Evolutionary conservation across 2,888 invertebrate species (phyloP).

Genomic region (Drosophila suboccidentalis): DNA sequence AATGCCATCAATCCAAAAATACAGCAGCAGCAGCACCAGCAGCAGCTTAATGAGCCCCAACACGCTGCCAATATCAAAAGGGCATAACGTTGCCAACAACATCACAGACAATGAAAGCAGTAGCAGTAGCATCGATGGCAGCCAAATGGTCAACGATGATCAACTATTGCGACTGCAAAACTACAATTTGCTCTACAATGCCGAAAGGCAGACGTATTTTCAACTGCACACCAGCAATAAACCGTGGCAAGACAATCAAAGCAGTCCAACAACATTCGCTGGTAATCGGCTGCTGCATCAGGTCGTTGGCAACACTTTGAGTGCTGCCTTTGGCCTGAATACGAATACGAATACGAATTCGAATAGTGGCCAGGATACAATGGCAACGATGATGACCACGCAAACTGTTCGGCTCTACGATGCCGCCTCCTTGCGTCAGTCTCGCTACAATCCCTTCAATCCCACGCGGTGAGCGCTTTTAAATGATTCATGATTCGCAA

Average conservation of each 20-base stretch:
- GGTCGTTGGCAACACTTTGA: conserved; percentile 72
- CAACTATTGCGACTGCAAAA: conserved; percentile 77
- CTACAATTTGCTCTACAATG: conserved; percentile 81
- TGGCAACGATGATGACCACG: conserved; percentile 36
- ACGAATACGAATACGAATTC: conserved; percentile 28
- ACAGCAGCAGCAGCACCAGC: conserved; percentile 20
- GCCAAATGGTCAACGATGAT: conserved; percentile 44
- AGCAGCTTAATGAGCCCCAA: conserved; percentile 51
- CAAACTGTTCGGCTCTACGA: conserved; percentile 79
- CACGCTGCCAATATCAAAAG: conserved; percentile 61
- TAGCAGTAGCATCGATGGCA: conserved; percentile 16
- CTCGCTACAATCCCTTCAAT: conserved; percentile 83
- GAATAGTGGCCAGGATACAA: conserved; percentile 21
- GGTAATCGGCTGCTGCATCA: conserved; percentile 67
- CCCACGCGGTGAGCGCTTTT: conserved; percentile 83
- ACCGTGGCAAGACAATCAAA: conserved; percentile 6
- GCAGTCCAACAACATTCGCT: not conserved
- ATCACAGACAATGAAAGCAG: not conserved
- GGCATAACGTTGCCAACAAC: conserved; percentile 42
- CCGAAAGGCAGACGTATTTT: conserved; percentile 81
- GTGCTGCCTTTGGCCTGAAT: conserved; percentile 75
- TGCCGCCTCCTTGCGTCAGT: conserved; percentile 76
- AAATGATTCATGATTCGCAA: conserved; percentile 21
- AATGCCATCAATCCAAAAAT: conserved; percentile 30
- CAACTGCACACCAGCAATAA: conserved; percentile 70